These are phyloP conservation scores for Scaeva pyrastri DNA, from an alignment of 2,888 invertebrate genomes.

Conservation along the genomic window DNA sequence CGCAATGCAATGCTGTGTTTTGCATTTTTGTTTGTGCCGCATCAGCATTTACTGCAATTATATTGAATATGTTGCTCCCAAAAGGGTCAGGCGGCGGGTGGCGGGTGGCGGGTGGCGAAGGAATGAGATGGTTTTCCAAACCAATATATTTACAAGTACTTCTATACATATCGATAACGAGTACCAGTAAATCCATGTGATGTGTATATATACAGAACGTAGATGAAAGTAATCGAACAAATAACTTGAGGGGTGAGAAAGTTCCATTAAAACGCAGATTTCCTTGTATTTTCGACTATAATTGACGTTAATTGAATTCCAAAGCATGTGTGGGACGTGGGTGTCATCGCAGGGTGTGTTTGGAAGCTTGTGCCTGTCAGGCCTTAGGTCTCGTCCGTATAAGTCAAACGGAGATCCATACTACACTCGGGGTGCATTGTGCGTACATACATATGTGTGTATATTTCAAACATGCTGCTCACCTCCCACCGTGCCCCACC, in stretches of 20 bases:
- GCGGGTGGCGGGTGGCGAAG: no score
- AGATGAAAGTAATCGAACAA: constrained; percentile 1
- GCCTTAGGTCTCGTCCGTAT: constrained; percentile 33
- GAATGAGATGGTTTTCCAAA: constrained; percentile 9
- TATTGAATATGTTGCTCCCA: constrained; percentile 60
- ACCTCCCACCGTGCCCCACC: no score
- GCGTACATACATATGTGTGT: no score
- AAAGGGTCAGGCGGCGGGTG: not conserved
- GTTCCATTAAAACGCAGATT: constrained; percentile 74
- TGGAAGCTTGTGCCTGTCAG: constrained; percentile 55
- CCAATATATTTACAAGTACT: not conserved
- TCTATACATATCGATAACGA: not conserved
- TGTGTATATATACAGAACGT: no score
- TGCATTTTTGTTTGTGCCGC: constrained; percentile 64
- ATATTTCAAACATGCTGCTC: not conserved
- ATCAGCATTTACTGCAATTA: constrained; percentile 71
- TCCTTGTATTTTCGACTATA: constrained; percentile 69
- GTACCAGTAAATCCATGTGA: not conserved
- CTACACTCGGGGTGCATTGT: not conserved
- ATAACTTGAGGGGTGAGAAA: constrained; percentile 20
- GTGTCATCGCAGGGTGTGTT: constrained; percentile 35
- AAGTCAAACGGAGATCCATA: constrained; percentile 62
- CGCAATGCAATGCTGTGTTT: constrained; percentile 6
- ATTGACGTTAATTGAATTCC: constrained; percentile 76
- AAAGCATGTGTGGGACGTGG: constrained; percentile 45